Evolutionary conservation across 2,888 invertebrate species (phyloP).

Genomic region (Heliconius erato): DNA sequence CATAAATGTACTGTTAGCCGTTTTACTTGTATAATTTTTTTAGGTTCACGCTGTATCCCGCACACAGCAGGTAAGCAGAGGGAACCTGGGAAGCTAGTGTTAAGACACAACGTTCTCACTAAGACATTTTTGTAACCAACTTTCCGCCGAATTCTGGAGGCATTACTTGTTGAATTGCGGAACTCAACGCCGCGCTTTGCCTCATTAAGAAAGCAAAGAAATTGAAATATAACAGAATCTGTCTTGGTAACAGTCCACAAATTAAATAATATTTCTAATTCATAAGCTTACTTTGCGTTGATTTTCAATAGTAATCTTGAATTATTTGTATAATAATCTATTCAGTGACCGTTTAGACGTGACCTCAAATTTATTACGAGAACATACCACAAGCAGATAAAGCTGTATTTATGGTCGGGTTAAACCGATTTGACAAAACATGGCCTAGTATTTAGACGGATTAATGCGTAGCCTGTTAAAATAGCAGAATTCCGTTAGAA

Average conservation of each 20-base stretch:
- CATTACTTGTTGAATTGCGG: no score
- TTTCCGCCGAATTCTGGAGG: no score
- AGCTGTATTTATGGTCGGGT: conserved; percentile 28
- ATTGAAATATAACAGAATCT: no score
- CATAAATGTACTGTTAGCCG: background rate
- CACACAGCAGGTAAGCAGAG: no score
- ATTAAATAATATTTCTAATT: background rate
- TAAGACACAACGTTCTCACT: no score
- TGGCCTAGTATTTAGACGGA: conserved; percentile 23
- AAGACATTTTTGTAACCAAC: no score
- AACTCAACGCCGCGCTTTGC: no score
- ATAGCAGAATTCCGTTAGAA: background rate
- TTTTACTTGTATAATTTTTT: no score
- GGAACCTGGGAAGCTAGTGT: no score
- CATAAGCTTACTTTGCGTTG: background rate
- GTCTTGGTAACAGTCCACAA: no score
- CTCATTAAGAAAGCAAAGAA: no score
- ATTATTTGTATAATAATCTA: conserved; percentile 26
- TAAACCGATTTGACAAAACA: conserved; percentile 29
- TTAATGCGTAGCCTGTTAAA: conserved; percentile 7
- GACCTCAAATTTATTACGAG: conserved; percentile 25
- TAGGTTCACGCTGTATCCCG: background rate
- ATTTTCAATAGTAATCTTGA: background rate
- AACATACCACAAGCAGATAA: conserved; percentile 31
- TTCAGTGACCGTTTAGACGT: background rate